phyloP scores from a whole-genome alignment of 2,888 invertebrate genomes.

The Zeuzera pyrina region DNA sequence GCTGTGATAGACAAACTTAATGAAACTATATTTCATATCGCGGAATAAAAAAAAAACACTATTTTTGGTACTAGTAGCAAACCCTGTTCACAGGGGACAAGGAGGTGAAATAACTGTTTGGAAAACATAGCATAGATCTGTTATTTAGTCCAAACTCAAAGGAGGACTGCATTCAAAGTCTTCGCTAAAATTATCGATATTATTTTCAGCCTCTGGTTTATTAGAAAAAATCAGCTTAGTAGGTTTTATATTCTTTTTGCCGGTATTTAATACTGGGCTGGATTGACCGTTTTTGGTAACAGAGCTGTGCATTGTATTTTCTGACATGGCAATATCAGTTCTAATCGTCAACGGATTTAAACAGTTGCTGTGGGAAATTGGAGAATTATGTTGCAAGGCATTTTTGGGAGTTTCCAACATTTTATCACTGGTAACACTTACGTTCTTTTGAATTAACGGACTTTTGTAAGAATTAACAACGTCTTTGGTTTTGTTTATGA shows the following conservation, averaged over 20 bases:
- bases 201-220: slow-evolving; percentile 17
- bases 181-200: slow-evolving; percentile 46
- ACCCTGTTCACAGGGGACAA: too few relatives aligned
- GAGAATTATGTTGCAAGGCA: too few relatives aligned
- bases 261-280: slow-evolving; percentile 40
- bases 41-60: too few relatives aligned
- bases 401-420: neutral
- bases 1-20: too few relatives aligned
- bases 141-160: slow-evolving; percentile 46
- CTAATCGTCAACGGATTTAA: neutral
- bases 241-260: too few relatives aligned
- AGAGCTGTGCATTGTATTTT: too few relatives aligned
- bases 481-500: slow-evolving; percentile 44
- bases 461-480: slow-evolving; percentile 50
- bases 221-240: slow-evolving; percentile 36
- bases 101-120: neutral
- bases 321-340: slow-evolving; percentile 11
- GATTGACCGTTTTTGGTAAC: slow-evolving; percentile 16
- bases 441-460: slow-evolving; percentile 24
- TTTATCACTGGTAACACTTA: slow-evolving; percentile 24
- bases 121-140: too few relatives aligned
- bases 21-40: too few relatives aligned
- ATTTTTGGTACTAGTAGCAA: too few relatives aligned
- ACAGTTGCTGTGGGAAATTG: neutral
- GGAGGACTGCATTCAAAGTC: slow-evolving; percentile 60